phyloP scores from a whole-genome alignment of 2,113 vertebrate species.

The Atherinomorus stipes region DNA sequence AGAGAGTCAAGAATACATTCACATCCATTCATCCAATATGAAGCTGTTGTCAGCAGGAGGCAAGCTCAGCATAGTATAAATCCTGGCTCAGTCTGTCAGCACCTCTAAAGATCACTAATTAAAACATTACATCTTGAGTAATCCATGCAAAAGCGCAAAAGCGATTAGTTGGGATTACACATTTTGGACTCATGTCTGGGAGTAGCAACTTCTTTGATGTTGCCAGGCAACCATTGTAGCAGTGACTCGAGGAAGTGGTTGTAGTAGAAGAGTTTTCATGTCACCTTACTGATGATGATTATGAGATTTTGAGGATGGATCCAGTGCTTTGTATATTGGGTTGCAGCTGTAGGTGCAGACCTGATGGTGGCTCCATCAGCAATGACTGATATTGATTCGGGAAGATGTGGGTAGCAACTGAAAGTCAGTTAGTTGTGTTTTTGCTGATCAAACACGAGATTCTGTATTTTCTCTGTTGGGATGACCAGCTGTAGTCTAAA shows the following conservation, averaged over 20 bases:
- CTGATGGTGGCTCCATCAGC: too few species aligned
- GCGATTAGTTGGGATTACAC: not conserved
- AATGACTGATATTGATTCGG: too few species aligned
- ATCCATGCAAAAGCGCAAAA: conserved; percentile 7
- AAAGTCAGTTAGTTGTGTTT: too few species aligned
- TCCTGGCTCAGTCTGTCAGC: conserved; percentile 1
- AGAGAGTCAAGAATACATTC: not conserved
- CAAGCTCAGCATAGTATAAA: not conserved
- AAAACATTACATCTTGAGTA: conserved; percentile 9
- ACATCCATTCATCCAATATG: conserved; percentile 1
- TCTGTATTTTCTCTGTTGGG: too few species aligned
- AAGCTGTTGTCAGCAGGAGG: conserved; percentile 5
- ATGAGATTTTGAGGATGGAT: too few species aligned
- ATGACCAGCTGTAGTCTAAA: too few species aligned
- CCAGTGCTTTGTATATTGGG: too few species aligned
- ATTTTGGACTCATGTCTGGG: not conserved
- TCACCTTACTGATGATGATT: not conserved
- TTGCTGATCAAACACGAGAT: too few species aligned
- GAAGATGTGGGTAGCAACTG: too few species aligned
- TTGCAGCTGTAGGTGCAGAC: too few species aligned
- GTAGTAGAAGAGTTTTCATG: not conserved
- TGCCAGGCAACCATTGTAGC: not conserved
- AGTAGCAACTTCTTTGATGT: conserved; percentile 9
- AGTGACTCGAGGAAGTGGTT: not conserved
- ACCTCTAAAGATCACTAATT: conserved; percentile 19